These are phyloP conservation scores for Luperina testacea DNA, from an alignment of 2,888 invertebrate genomes.

Conservation along the genomic window DNA sequence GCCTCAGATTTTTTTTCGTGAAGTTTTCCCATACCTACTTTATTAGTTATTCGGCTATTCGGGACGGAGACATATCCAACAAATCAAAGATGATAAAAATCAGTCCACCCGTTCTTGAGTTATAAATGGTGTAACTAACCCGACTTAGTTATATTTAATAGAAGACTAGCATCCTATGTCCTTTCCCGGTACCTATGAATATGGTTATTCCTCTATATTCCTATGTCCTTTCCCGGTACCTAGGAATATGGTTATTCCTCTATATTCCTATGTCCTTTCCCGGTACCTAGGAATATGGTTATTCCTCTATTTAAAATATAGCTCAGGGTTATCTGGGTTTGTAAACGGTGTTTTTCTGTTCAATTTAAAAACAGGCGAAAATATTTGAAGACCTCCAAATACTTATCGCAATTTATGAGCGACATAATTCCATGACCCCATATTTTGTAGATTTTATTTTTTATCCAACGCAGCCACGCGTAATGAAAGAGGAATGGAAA, in stretches of 20 bases:
- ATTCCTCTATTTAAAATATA: not conserved
- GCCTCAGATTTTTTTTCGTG: no score
- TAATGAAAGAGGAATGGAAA: not conserved
- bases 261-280: not conserved
- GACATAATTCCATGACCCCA: not conserved
- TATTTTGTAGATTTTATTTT: conserved; percentile 1
- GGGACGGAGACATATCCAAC: no score
- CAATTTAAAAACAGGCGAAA: not conserved
- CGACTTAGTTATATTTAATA: no score
- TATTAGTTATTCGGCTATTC: no score
- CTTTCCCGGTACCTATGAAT: not conserved
- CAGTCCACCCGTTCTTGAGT: no score
- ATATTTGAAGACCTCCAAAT: not conserved
- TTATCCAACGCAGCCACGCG: not conserved
- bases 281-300: not conserved
- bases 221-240: not conserved
- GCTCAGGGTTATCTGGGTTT: not conserved
- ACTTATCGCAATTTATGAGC: not conserved
- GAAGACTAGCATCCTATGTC: not conserved
- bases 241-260: not conserved
- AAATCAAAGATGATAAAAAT: no score
- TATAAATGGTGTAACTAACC: no score
- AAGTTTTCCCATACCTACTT: no score
- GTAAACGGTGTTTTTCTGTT: not conserved
- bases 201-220: not conserved